phyloP scores from a whole-genome alignment of 2,888 invertebrate species.

The Acanthosoma haemorrhoidale region DNA sequence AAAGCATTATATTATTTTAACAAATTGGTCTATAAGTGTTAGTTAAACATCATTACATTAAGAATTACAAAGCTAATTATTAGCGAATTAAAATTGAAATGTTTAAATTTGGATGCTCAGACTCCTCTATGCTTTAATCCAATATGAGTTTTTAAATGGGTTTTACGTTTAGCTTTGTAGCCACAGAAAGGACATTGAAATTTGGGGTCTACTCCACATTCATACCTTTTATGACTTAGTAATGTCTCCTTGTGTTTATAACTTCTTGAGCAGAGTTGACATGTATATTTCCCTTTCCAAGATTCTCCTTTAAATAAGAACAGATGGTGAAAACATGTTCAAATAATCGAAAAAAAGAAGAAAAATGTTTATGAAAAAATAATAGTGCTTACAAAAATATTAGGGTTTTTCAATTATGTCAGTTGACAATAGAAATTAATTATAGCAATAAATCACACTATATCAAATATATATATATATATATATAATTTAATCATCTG shows the following conservation, averaged over 20 bases:
- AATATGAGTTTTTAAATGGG: slow-evolving; percentile 28
- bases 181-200: slow-evolving; percentile 42
- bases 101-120: no score
- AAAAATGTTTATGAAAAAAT: neutral
- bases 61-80: no score
- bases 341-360: no score
- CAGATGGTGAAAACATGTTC: neutral
- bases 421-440: neutral
- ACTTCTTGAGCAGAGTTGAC: slow-evolving; percentile 33
- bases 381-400: neutral
- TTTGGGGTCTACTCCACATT: slow-evolving; percentile 43
- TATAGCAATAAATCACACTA: neutral
- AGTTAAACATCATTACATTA: no score
- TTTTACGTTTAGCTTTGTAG: slow-evolving; percentile 31
- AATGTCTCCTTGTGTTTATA: slow-evolving; percentile 36
- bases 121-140: slow-evolving; percentile 22
- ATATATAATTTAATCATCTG: neutral
- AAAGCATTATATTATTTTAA: no score
- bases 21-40: no score
- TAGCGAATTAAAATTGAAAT: no score
- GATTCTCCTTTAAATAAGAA: neutral
- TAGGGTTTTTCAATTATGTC: neutral
- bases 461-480: neutral
- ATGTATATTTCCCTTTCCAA: slow-evolving; percentile 24
- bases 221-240: slow-evolving; percentile 39